These are phyloP conservation scores for Calliopum simillimum DNA, from an alignment of 2,888 invertebrate genomes.

Conservation along the genomic window DNA sequence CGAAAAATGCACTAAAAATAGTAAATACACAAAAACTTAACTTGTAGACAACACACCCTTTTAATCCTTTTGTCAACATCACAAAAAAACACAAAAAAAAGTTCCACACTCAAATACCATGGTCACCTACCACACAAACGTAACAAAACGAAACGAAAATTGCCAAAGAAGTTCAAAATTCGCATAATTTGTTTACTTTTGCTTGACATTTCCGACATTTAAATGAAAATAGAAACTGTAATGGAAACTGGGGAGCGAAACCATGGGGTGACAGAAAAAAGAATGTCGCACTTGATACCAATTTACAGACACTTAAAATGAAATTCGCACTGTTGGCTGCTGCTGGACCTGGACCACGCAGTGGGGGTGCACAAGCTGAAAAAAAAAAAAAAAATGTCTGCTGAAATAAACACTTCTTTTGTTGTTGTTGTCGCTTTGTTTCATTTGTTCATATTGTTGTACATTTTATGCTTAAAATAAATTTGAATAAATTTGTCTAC, in stretches of 20 bases:
- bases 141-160: neutral
- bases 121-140: neutral
- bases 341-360: neutral
- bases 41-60: too few species aligned
- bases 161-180: conserved; percentile 22
- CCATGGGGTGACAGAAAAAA: neutral
- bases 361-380: neutral
- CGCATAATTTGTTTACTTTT: conserved; percentile 24
- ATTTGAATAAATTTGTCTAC: conserved; percentile 40
- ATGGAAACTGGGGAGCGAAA: conserved; percentile 7
- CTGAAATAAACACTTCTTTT: conserved; percentile 5
- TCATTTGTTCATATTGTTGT: conserved; percentile 15
- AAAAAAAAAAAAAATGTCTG: too few species aligned
- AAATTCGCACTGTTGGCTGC: conserved; percentile 15
- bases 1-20: too few species aligned
- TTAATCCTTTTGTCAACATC: too few species aligned
- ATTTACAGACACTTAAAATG: conserved; percentile 28
- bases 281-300: conserved; percentile 24
- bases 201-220: neutral
- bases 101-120: too few species aligned
- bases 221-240: conserved; percentile 12
- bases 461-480: conserved; percentile 31
- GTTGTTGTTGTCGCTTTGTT: conserved; percentile 9
- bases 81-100: too few species aligned
- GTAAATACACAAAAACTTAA: too few species aligned